phyloP scores from a whole-genome alignment of 23 tunicate species.

The Clavelina lepadiformis region DNA sequence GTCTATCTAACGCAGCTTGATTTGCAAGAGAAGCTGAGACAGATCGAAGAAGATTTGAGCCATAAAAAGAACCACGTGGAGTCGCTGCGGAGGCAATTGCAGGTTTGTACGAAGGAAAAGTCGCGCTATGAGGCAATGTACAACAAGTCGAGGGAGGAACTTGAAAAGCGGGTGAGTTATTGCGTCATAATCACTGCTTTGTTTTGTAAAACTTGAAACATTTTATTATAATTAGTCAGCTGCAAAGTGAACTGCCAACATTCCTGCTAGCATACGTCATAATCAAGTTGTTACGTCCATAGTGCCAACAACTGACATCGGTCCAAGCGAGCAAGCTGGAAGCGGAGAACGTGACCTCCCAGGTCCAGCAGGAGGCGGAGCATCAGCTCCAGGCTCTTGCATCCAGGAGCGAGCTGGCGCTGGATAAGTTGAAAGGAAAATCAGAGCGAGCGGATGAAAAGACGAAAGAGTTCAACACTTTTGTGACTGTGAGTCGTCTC shows the following conservation, averaged over 20 bases:
- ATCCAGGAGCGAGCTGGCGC: constrained; percentile 73
- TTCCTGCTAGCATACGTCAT: background rate
- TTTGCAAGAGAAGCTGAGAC: constrained; percentile 26
- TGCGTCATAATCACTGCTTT: background rate
- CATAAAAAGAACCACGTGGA: constrained; percentile 90
- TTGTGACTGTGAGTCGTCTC: constrained; percentile 61
- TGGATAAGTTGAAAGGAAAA: constrained; percentile 59
- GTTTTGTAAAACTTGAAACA: constrained; percentile 1
- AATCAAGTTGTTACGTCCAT: background rate
- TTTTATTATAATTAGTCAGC: background rate
- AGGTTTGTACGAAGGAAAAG: constrained; percentile 73
- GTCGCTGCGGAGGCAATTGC: constrained; percentile 74
- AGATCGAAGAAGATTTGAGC: constrained; percentile 50
- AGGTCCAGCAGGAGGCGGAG: constrained; percentile 60
- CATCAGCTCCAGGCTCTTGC: constrained; percentile 73
- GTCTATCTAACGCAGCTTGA: no score
- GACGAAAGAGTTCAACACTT: constrained; percentile 37
- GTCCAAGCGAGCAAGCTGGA: constrained; percentile 76
- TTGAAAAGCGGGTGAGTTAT: constrained; percentile 57
- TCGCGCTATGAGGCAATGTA: constrained; percentile 73
- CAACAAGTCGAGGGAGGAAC: constrained; percentile 61
- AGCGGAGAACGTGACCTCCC: constrained; percentile 65
- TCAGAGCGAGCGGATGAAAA: constrained; percentile 59
- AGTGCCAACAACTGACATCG: constrained; percentile 63
- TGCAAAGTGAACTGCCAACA: background rate